Percentiles rank a stretch among this genome's conserved stretches.
Conservation (phyloP, 2,888 invertebrate species). For the Cylloceria caligata region DNA sequence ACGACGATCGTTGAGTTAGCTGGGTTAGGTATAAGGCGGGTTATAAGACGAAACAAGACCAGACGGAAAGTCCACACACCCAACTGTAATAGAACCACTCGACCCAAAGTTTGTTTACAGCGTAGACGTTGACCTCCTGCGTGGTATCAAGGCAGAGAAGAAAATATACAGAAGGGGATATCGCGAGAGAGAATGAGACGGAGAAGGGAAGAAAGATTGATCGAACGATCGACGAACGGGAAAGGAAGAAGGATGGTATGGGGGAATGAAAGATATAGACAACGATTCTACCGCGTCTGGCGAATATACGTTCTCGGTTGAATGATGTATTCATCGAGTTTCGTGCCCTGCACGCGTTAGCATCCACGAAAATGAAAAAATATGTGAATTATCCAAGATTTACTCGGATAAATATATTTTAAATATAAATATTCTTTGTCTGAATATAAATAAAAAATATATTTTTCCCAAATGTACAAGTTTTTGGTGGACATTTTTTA, state of each 20-base stretch:
- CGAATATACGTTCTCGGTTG: conserved; percentile 22
- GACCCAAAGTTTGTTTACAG: conserved; percentile 65
- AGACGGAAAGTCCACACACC: conserved; percentile 48
- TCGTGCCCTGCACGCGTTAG: neutral
- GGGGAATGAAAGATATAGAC: conserved; percentile 11
- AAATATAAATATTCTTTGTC: too few species aligned
- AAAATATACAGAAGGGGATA: neutral
- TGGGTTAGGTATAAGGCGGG: neutral
- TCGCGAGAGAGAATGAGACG: neutral
- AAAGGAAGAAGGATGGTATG: conserved; percentile 13
- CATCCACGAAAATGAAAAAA: neutral
- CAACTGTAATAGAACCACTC: conserved; percentile 54
- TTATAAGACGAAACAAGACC: conserved; percentile 27
- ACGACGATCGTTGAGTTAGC: neutral
- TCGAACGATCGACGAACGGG: conserved; percentile 20
- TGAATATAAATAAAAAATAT: too few species aligned
- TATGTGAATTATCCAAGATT: neutral
- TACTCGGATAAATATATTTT: too few species aligned
- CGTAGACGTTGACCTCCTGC: conserved; percentile 57
- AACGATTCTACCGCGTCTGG: conserved; percentile 2
- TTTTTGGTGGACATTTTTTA: too few species aligned
- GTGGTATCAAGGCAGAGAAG: conserved; percentile 19
- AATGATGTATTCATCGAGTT: conserved; percentile 17
- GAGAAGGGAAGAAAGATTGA: conserved; percentile 29
- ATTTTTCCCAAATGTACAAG: too few species aligned